Evolutionary conservation across 2,797 vertebrate genomes (phyloP), one percentile per base, ranked within the genome.

Genomic region (Syngnathus rostellatus): DNA sequence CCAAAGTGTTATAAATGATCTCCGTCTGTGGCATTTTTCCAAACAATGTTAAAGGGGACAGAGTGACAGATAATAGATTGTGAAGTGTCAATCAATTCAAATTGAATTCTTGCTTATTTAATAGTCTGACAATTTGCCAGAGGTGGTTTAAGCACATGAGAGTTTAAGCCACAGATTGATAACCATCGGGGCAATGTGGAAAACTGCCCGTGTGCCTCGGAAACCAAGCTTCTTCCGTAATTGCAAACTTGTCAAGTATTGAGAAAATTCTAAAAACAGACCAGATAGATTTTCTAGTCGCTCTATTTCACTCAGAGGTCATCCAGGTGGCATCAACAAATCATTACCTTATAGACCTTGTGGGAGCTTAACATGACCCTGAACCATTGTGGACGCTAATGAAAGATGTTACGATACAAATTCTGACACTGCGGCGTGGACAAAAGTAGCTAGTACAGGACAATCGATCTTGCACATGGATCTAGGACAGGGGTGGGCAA

Each of bases 21-120:
- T 60, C 37, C 3, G 38, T 60, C 58, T 1, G 17, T 60, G 58
- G 17, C 58, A 60, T 40, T 60, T 60, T 60, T 11, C 37, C 58
- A 60, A 40, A 60, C 31, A 38, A 19, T 19, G n/a, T 40, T 60
- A 60, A 25, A 60, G 39, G 19, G 19, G 37, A 8, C 58, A 60
- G 38, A 40, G 37, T 60, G 58, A 40, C 58, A 11, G 19, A 60
- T 60, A 39, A 60, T 60, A 19, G 58, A 60, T 60, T 60, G 58
- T 39, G 16, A 60, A n/a, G 8, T 40, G 58, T n/a, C 58, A 60
- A 60, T 39, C 58, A 37, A 60, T n/a, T 40, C 2, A 60, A 60
- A 60, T 60, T 2, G 58, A 60, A 14, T 40, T 60, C 40, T 39
- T 2, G 17, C 38, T 60, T 4, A 60, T 60, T 38, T 60, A 60